Base-by-base conservation (phyloP, 2,113 vertebrate species). In the Elaphurus davidianus region DNA sequence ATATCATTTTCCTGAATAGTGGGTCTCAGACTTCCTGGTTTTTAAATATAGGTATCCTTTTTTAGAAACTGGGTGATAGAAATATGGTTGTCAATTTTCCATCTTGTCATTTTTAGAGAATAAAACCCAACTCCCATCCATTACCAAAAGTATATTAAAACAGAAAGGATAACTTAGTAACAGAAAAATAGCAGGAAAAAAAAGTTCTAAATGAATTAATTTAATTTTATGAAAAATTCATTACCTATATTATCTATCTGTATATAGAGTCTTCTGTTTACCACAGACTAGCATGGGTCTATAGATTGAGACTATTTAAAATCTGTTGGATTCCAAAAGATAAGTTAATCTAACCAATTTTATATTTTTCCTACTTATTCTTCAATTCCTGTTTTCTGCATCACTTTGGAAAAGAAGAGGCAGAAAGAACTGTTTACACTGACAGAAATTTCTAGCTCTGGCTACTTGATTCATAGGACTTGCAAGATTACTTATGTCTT, bases 401-500 rank as follows among this genome's bases (percentile, higher is more conserved):
- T 74, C 27, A 89, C 57, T 94, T 90, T 90, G 64, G 82, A 25
- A 45, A 23, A 97, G 54, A 78, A 57, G n/a, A 40, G 64, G 47
- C 90, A 88, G 19, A 90, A 19, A 89, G 23, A 90, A 15, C 4
- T 81, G 7, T 60, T 87, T 92, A 91, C 15, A 62, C 7, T 82
- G 8, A 67, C 86, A 93, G 74, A 90, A 78, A 87, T 47, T 40
- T 92, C 88, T 96, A 76, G 15, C 60, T 88, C 89, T 85, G 67
- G 76, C 40, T 85, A 92, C 28, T 60, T 87, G 36, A 59, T 55
- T 76, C 59, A 87, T 17, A 91, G 17, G 97, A 94, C 28, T 88
- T 98, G 97, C 94, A 98, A 98, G 97, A 98, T 94, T 82, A 86
- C 86, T 92, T 97, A 97, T 83, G 45, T 96, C 97, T 98, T 98